Evolutionary conservation across 2,888 invertebrate genomes (phyloP).

Genomic region (Azorinus chamasolen): DNA sequence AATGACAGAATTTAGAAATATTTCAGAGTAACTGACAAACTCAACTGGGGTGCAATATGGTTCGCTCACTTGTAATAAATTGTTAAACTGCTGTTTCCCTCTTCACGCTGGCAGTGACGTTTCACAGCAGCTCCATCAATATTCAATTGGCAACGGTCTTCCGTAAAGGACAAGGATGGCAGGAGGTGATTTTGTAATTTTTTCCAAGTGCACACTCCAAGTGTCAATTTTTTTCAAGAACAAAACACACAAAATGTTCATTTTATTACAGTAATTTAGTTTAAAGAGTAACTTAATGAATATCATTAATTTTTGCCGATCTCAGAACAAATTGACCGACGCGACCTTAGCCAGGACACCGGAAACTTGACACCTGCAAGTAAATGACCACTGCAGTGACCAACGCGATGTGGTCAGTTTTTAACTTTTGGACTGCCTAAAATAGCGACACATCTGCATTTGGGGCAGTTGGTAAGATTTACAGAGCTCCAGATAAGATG

Average conservation of each 20-base stretch:
- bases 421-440: no score
- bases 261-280: conserved; percentile 63
- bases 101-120: conserved; percentile 2
- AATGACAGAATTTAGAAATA: no score
- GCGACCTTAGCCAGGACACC: conserved; percentile 43
- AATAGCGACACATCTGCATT: no score
- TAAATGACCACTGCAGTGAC: conserved; percentile 24
- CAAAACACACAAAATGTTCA: conserved; percentile 52
- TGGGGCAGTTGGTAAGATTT: no score
- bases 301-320: conserved; percentile 52
- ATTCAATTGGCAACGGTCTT: conserved; percentile 2
- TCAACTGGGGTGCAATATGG: neutral
- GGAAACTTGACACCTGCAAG: conserved; percentile 57
- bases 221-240: conserved; percentile 50
- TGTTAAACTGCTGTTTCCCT: neutral
- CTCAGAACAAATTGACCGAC: conserved; percentile 59
- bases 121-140: conserved; percentile 4
- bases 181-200: conserved; percentile 13
- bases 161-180: conserved; percentile 3
- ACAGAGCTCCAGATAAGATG: no score
- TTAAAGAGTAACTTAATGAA: conserved; percentile 65
- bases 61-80: neutral
- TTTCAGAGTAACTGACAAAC: neutral
- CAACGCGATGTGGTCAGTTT: no score
- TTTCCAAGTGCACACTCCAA: conserved; percentile 46